These are phyloP conservation scores for Sarcophaga subvicina DNA, from an alignment of 2,888 invertebrate species.

Conservation along the genomic window DNA sequence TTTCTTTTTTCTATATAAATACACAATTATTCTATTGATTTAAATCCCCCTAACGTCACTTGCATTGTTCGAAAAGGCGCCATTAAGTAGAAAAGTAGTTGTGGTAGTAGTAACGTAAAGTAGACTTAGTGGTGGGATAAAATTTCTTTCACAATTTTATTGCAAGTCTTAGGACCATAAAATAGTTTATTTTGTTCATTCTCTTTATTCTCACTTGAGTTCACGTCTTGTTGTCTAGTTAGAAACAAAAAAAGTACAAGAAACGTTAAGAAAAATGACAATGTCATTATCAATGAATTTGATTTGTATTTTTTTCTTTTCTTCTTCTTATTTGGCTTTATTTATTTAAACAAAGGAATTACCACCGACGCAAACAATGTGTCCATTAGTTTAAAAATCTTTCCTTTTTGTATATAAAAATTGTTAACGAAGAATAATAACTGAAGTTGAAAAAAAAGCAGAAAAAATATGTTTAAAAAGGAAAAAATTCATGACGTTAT, in stretches of 20 bases:
- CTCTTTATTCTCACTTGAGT: background rate
- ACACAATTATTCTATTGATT: background rate
- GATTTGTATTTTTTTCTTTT: background rate
- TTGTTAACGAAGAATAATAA: too few species aligned
- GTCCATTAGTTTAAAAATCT: background rate
- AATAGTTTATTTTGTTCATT: background rate
- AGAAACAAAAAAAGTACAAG: background rate
- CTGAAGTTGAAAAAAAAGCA: too few species aligned
- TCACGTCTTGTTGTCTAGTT: slow-evolving; percentile 10
- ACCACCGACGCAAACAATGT: background rate
- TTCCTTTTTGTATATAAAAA: too few species aligned
- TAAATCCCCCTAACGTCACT: slow-evolving; percentile 1
- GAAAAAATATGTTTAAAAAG: too few species aligned
- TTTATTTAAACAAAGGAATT: slow-evolving; percentile 9
- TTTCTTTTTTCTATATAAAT: background rate
- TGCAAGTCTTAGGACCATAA: slow-evolving; percentile 23
- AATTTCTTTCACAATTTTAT: slow-evolving; percentile 29
- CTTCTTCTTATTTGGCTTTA: background rate
- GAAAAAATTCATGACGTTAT: too few species aligned
- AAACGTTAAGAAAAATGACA: slow-evolving; percentile 26
- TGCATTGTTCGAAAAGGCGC: slow-evolving; percentile 44
- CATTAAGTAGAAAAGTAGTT: slow-evolving; percentile 33
- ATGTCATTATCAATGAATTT: slow-evolving; percentile 28
- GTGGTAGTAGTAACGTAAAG: slow-evolving; percentile 21
- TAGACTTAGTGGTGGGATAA: slow-evolving; percentile 34